These are phyloP conservation scores for Drosophila neonasuta DNA, from an alignment of 2,888 invertebrate species.

Conservation along the genomic window DNA sequence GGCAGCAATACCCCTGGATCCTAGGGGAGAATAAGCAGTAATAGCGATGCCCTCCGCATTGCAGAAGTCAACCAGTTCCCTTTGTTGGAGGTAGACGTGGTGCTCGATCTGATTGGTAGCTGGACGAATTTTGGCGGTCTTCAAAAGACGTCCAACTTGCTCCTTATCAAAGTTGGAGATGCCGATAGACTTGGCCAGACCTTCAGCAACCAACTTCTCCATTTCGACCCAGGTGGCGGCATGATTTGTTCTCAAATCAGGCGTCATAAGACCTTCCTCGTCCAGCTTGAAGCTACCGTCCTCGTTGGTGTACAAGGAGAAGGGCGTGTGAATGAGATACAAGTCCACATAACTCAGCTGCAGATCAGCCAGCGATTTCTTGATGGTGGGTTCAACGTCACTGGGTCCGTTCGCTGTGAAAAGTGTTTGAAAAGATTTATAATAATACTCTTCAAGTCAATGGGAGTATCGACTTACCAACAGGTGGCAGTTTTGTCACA, in stretches of 20 bases:
- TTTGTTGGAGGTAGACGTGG: conserved; percentile 90
- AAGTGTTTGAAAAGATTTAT: background rate
- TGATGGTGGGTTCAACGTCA: conserved; percentile 86
- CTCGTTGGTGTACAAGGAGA: conserved; percentile 86
- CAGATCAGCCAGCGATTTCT: conserved; percentile 87
- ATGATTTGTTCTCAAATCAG: conserved; percentile 87
- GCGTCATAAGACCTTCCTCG: conserved; percentile 85
- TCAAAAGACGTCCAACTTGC: conserved; percentile 87
- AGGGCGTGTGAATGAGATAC: conserved; percentile 91
- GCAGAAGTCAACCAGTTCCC: conserved; percentile 85
- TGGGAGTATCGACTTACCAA: conserved; percentile 81
- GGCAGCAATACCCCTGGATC: conserved; percentile 87
- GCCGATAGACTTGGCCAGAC: conserved; percentile 90
- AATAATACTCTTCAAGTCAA: background rate
- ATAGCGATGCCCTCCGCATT: conserved; percentile 86
- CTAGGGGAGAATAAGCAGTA: conserved; percentile 91
- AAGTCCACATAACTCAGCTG: conserved; percentile 91
- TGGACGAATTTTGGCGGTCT: conserved; percentile 85
- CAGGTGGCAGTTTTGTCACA: conserved; percentile 90
- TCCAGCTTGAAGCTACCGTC: conserved; percentile 86
- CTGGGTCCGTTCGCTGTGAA: conserved; percentile 85
- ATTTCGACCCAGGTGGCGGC: conserved; percentile 88
- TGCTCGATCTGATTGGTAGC: conserved; percentile 88
- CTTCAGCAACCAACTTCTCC: conserved; percentile 83
- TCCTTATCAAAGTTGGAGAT: conserved; percentile 91